These are phyloP conservation scores for Leptobrachium leishanense DNA, from an alignment of 2,113 vertebrate genomes.

Conservation along the genomic window DNA sequence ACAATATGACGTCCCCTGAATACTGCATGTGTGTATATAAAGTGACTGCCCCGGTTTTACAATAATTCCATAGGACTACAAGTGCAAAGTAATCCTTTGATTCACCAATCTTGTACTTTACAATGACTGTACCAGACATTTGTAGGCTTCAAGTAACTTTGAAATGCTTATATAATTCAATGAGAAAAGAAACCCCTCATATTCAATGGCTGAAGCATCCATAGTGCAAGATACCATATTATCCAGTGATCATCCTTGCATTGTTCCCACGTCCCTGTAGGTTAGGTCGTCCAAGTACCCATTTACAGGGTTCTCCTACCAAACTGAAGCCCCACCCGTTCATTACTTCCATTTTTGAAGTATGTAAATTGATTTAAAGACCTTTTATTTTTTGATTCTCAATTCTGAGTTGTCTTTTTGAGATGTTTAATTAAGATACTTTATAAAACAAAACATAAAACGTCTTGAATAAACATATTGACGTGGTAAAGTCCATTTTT, in stretches of 20 bases:
- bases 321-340: not conserved
- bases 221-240: not conserved
- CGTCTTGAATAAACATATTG: constrained; percentile 2
- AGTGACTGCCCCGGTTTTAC: too few relatives aligned
- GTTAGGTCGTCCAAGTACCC: not conserved
- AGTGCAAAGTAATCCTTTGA: too few relatives aligned
- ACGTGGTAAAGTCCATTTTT: constrained; percentile 16
- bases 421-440: constrained; percentile 22
- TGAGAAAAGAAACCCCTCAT: too few relatives aligned
- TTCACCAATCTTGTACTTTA: too few relatives aligned
- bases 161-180: too few relatives aligned
- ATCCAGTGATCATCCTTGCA: not conserved
- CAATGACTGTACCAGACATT: too few relatives aligned
- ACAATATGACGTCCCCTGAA: too few relatives aligned
- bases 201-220: not conserved
- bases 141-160: too few relatives aligned
- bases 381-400: not conserved
- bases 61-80: too few relatives aligned
- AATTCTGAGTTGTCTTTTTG: not conserved
- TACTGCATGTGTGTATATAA: too few relatives aligned
- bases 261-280: not conserved
- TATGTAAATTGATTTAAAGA: not conserved
- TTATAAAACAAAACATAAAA: not conserved
- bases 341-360: not conserved
- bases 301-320: not conserved